Evolutionary conservation across 2,113 vertebrate species (phyloP).

Genomic region (Anseranas semipalmata): DNA sequence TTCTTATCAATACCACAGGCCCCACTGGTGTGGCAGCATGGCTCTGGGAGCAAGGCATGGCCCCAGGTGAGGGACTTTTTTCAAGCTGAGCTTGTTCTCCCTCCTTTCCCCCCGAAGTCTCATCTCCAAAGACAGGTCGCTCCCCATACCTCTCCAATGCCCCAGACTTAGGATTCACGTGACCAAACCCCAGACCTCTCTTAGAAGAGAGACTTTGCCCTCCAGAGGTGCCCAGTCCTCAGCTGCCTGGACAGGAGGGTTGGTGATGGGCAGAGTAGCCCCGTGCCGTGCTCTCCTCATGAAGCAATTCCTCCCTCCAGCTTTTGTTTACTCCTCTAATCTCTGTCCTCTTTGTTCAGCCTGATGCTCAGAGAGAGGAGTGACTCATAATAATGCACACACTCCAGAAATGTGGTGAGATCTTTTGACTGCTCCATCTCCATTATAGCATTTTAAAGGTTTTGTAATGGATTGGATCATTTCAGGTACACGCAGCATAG

Average conservation of each 20-base stretch:
- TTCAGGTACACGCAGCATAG: neutral
- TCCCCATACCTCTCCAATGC: neutral
- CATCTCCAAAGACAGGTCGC: neutral
- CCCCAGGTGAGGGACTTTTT: fast-evolving
- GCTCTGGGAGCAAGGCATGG: no score
- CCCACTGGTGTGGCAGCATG: no score
- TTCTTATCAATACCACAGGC: neutral
- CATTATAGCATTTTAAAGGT: neutral
- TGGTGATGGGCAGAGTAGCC: neutral
- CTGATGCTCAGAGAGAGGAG: neutral
- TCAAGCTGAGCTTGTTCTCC: neutral
- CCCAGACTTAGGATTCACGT: neutral
- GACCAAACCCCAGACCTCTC: neutral
- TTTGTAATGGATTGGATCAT: neutral
- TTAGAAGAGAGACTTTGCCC: neutral
- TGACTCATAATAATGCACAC: neutral
- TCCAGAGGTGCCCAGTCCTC: neutral
- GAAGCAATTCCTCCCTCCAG: neutral
- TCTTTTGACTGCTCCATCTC: neutral
- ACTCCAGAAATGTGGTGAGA: neutral
- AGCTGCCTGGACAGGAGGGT: neutral
- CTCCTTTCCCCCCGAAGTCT: neutral
- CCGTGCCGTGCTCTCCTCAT: neutral
- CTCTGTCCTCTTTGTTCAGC: neutral
- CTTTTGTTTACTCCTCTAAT: neutral